phyloP scores from a whole-genome alignment of 2,888 invertebrate genomes.

The Stomorhina lunata region DNA sequence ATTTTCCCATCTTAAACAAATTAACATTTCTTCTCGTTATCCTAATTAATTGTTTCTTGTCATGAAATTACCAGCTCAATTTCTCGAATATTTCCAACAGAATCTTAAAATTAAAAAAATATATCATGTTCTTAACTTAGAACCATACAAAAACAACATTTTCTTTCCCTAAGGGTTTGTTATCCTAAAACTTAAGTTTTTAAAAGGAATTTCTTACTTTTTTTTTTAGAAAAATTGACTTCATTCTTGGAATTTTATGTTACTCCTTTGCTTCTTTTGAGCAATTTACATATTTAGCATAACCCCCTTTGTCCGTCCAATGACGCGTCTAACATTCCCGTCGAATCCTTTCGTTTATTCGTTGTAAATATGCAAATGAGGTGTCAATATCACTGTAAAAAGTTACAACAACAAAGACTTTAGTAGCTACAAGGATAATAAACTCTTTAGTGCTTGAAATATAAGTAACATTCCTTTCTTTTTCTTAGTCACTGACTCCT shows the following conservation, averaged over 20 bases:
- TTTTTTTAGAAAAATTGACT: neutral
- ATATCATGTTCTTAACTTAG: neutral
- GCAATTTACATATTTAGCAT: neutral
- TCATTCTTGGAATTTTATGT: too few relatives aligned
- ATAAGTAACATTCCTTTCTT: neutral
- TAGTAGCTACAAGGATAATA: conserved; percentile 37
- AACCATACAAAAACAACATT: too few relatives aligned
- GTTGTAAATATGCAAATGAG: conserved; percentile 38
- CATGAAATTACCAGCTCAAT: neutral
- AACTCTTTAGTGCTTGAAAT: conserved; percentile 50
- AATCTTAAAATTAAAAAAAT: neutral
- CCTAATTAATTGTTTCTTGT: neutral
- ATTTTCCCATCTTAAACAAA: too few relatives aligned
- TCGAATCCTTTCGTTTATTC: neutral
- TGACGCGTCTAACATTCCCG: neutral
- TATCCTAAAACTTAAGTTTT: too few relatives aligned
- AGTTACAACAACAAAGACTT: neutral
- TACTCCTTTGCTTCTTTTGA: neutral
- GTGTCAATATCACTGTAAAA: conserved; percentile 52
- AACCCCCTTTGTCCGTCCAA: too few relatives aligned
- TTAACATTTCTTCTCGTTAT: neutral
- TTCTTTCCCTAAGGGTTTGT: too few relatives aligned
- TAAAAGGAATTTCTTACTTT: neutral
- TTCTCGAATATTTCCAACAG: neutral
- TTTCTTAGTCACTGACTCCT: too few relatives aligned